Base-by-base conservation (phyloP, 1,140 invertebrate genomes). In the Apis cerana region DNA sequence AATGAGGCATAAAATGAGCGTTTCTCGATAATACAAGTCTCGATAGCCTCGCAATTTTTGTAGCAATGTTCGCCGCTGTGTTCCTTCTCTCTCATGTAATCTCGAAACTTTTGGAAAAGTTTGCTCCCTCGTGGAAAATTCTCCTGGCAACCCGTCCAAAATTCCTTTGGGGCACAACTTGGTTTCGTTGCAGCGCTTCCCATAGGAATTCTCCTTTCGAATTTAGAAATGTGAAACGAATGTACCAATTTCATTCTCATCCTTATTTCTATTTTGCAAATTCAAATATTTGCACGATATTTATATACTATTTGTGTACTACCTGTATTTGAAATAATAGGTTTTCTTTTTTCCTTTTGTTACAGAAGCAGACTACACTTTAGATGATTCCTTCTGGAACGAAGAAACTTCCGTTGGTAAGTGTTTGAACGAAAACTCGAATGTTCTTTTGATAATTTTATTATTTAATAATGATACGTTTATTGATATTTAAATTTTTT, bases 381-480 rank as follows among this genome's bases (percentile, higher is more conserved):
- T 98, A 94, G 97, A 98, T 95, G 97, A 98, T 95, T 97, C 97
- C 89, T 97, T 97, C 95, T 98, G 97, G 97, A 98, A 97, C 95
- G 97, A 97, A 94, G 97, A 97, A 93, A 97, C 96, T 95, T 97
- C 97, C 94, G 96, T 96, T 92, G 97, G 97, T 97, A 93, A 97
- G 97, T 96, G 13, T 5, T 12, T 21, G 10, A 62, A 9, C 59
- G n/a, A 59, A 21, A 59, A 59, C 19, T 7, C 9, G 58, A 43
- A 43, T 7, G 33, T 56, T 19, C 54, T 7, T 17, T 52, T 3
- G 15, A 54, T 54, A 2, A 43, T 7, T 17, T 17, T 17, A 17
- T 54, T 17, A 33, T 33, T 33, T 33, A 33, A 33, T 3, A 33
- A 33, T 33, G 2, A 33, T 7, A 43, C 33, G 33, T 43, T 43